Base-by-base conservation (phyloP, 2,797 vertebrate genomes). In the Chaunax sp. region DNA sequence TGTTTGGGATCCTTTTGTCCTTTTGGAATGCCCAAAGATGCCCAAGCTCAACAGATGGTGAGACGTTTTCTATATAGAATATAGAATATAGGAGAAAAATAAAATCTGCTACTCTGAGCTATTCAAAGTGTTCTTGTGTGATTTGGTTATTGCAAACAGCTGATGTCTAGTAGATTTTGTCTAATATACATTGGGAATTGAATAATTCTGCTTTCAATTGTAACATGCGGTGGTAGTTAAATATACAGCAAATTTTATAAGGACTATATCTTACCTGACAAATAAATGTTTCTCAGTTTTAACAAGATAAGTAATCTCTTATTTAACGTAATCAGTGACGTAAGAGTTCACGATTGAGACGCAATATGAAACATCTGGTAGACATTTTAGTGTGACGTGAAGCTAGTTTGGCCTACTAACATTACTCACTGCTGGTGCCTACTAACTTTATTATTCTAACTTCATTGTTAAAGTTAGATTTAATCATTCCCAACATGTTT, bases 351-450 rank as follows among this genome's bases (percentile, higher is more conserved):
- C 6, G 19, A 1, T 41, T 63, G 52, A 67, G 68, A 64, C 50
- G 9, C 13, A 20, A 66, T 15, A 46, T 14, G n/a, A 72, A n/a
- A 81, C 72, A 87, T 82, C 85, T 89, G 80, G 63, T 51, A 41
- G 62, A 67, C 25, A 55, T 81, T 75, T 75, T 5, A 18, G 37
- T 13, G 33, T 20, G 12, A 59, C 5, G 52, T 37, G 47, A 59
- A 22, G 38, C 8, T 33, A 16, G 19, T 20, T 19, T 20, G 22
- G 30, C 13, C 26, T 28, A 47, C 58, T 20, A 56, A 45, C 65
- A 50, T 19, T 30, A 22, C 10, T 5, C 26, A 33, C 19, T 11
- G 13, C 12, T 55, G 25, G 3, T 22, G 10, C 2, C 15, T 8
- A n/a, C 16, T 25, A 14, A 7, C 14, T 5, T 23, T 20, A 5